These are phyloP conservation scores for Halictus quadricinctus DNA, from an alignment of 2,888 invertebrate species.

Conservation along the genomic window DNA sequence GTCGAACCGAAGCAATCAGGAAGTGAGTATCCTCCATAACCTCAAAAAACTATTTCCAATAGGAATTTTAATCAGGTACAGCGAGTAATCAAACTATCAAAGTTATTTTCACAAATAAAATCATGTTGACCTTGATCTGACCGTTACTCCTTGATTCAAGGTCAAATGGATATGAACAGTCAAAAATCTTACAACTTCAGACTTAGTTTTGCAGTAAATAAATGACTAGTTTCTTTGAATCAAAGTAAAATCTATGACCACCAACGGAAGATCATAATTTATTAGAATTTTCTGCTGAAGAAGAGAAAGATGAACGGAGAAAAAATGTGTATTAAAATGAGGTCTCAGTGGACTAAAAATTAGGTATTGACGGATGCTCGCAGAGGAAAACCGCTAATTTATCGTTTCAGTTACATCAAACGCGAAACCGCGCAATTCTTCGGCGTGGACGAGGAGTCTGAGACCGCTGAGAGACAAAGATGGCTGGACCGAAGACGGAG, in stretches of 20 bases:
- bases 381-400: background rate
- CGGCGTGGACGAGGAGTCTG: slow-evolving; percentile 91
- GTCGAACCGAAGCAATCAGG: slow-evolving; percentile 81
- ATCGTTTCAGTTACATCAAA: slow-evolving; percentile 86
- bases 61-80: background rate
- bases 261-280: no score
- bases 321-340: no score
- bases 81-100: background rate
- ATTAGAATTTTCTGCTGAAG: no score
- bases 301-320: no score
- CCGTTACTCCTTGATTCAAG: background rate
- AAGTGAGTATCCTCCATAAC: slow-evolving; percentile 76
- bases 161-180: no score
- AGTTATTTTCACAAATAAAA: background rate
- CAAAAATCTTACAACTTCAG: no score
- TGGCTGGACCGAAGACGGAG: slow-evolving; percentile 92
- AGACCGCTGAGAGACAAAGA: slow-evolving; percentile 88
- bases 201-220: background rate
- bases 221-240: background rate
- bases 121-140: background rate
- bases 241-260: no score
- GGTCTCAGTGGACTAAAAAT: background rate
- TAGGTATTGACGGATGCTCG: background rate
- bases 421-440: slow-evolving; percentile 93
- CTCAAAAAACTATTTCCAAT: background rate